These are phyloP conservation scores for Pelochelys cantorii DNA, from an alignment of 2,797 vertebrate species.

Conservation along the genomic window DNA sequence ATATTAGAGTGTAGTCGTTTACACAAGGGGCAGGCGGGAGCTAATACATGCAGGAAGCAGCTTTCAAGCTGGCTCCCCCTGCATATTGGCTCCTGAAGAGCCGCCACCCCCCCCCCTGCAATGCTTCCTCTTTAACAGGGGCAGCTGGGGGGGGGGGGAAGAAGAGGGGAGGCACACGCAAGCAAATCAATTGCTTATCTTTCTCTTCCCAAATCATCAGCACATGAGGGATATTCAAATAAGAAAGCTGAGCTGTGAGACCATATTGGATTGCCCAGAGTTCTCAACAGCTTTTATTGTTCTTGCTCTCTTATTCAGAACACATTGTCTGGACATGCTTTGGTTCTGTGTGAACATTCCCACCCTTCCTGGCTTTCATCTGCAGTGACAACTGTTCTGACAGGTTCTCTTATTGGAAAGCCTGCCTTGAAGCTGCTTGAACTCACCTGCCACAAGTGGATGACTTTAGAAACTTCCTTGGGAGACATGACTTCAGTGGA, in stretches of 20 bases:
- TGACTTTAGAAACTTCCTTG: not conserved
- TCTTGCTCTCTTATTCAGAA: not conserved
- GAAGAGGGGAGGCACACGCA: no score
- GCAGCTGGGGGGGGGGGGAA: no score
- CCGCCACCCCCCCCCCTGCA: no score
- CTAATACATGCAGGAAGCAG: no score
- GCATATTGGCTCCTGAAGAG: no score
- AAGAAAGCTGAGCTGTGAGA: not conserved
- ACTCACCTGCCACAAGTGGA: not conserved
- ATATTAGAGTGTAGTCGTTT: no score
- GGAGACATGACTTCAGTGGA: not conserved
- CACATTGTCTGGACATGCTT: not conserved
- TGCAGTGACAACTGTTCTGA: not conserved
- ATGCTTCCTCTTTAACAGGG: no score
- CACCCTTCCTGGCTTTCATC: not conserved
- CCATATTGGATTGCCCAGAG: not conserved
- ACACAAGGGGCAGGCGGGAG: no score
- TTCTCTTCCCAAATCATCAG: not conserved
- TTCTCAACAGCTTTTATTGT: not conserved
- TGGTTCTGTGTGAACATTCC: not conserved
- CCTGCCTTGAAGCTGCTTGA: not conserved
- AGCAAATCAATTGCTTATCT: not conserved
- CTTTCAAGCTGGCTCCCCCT: no score
- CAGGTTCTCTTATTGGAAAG: not conserved
- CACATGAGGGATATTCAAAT: not conserved